Conservation (phyloP, 2,888 invertebrate genomes). For the Ophion obscuratus region DNA sequence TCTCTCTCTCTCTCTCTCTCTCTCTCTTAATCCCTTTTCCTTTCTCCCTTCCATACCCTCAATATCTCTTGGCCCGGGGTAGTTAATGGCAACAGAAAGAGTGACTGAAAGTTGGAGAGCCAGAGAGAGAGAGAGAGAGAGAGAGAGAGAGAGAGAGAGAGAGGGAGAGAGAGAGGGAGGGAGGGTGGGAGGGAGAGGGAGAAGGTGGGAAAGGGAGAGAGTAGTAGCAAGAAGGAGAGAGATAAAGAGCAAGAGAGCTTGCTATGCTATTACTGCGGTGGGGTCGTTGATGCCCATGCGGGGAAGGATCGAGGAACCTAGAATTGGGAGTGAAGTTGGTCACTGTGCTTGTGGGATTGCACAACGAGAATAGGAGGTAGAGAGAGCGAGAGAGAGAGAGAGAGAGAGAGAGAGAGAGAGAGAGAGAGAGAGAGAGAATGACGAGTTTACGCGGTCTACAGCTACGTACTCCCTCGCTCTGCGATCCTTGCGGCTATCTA, state of each 20-base stretch:
- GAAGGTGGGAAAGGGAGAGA: slow-evolving; percentile 5
- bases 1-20: neutral
- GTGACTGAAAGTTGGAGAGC: slow-evolving; percentile 18
- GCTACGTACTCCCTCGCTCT: slow-evolving; percentile 15
- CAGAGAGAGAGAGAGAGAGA: slow-evolving; percentile 4
- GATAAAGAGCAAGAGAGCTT: slow-evolving; percentile 51
- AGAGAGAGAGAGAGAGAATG: slow-evolving; percentile 22
- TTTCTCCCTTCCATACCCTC: neutral
- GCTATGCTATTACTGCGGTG: slow-evolving; percentile 50
- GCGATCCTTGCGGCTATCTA: slow-evolving; percentile 28
- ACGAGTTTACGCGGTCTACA: slow-evolving; percentile 41
- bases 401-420: slow-evolving; percentile 35
- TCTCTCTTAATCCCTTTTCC: neutral
- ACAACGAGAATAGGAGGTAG: slow-evolving; percentile 23
- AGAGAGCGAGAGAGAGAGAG: slow-evolving; percentile 22
- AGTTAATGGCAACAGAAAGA: slow-evolving; percentile 39
- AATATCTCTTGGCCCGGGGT: slow-evolving; percentile 3
- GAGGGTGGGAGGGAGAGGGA: slow-evolving; percentile 5
- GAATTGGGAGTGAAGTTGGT: slow-evolving; percentile 73
- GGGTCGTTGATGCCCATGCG: slow-evolving; percentile 58
- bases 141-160: slow-evolving; percentile 13
- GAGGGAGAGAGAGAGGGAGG: slow-evolving; percentile 1
- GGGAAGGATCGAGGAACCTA: slow-evolving; percentile 69
- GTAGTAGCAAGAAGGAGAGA: slow-evolving; percentile 6
- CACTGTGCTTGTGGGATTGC: slow-evolving; percentile 50